Conservation (phyloP, 92 coral and sea anemone species). For the Siderastrea radians region DNA sequence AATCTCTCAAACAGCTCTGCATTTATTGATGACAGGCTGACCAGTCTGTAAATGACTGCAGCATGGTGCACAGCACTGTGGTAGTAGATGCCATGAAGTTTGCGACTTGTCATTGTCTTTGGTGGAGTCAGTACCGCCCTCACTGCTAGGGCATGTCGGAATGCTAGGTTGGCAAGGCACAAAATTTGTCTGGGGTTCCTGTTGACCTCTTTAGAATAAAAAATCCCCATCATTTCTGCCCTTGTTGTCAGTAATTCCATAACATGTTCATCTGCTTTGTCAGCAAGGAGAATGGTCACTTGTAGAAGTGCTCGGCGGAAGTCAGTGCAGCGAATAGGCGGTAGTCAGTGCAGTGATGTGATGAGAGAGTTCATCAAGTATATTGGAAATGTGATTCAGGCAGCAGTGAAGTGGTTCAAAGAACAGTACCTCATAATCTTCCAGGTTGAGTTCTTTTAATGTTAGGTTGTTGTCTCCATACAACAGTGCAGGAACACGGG, state of each 20-base stretch:
- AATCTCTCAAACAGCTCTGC: conserved; percentile 44
- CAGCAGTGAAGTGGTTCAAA: conserved; percentile 25
- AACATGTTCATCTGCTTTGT: conserved; percentile 23
- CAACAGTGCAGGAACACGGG: too few species aligned
- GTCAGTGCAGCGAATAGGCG: conserved; percentile 39
- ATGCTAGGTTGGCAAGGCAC: conserved; percentile 24
- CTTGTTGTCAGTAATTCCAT: conserved; percentile 34
- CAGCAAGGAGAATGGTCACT: conserved; percentile 30
- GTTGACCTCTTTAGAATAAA: conserved; percentile 29
- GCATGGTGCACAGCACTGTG: conserved; percentile 24
- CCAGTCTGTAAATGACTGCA: conserved; percentile 29
- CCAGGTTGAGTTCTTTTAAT: conserved; percentile 22
- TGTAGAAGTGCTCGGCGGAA: conserved; percentile 37
- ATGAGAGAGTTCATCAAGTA: background rate
- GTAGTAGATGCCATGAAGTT: conserved; percentile 11
- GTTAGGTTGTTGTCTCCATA: too few species aligned
- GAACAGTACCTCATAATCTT: conserved; percentile 31
- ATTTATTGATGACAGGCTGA: conserved; percentile 9
- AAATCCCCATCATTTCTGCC: conserved; percentile 46
- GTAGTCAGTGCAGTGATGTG: conserved; percentile 26
- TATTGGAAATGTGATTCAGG: conserved; percentile 27
- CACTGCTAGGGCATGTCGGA: conserved; percentile 23
- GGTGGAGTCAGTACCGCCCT: conserved; percentile 11
- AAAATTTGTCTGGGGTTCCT: conserved; percentile 4
- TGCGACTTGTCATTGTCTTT: conserved; percentile 35